Percentiles rank a stretch among this genome's conserved stretches.
Evolutionary conservation across 2,797 vertebrate species (phyloP).

Genomic region (Pogoniulus pusillus): DNA sequence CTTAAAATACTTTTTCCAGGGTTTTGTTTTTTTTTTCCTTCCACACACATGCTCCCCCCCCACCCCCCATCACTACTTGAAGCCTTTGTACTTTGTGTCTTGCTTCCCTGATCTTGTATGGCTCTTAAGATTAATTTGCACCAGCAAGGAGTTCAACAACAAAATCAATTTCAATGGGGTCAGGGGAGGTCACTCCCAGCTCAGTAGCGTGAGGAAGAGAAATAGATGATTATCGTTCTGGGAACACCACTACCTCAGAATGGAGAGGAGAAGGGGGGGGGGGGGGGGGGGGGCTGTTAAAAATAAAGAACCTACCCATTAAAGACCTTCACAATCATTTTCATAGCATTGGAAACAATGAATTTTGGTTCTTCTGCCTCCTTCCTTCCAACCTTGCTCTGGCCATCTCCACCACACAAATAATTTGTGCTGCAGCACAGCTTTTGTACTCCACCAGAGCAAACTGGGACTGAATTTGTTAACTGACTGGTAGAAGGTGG

Average conservation of each 20-base stretch:
- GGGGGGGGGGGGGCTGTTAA: not conserved
- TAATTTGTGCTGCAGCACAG: not conserved
- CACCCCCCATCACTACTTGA: constrained; percentile 51
- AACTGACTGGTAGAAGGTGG: not conserved
- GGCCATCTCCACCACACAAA: not conserved
- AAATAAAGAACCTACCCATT: not conserved
- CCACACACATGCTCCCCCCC: no score
- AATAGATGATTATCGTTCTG: constrained; percentile 87
- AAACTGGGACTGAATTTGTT: not conserved
- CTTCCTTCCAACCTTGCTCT: not conserved
- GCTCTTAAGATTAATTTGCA: constrained; percentile 88
- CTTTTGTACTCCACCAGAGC: not conserved
- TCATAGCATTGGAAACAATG: not conserved
- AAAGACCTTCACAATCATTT: constrained; percentile 38
- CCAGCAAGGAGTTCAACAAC: constrained; percentile 85
- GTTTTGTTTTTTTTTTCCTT: no score
- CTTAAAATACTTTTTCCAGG: no score
- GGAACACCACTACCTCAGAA: constrained; percentile 68
- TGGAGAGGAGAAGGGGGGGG: not conserved
- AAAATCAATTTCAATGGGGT: constrained; percentile 95
- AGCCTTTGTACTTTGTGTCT: constrained; percentile 77
- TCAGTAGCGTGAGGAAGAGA: constrained; percentile 80
- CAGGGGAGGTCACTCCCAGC: constrained; percentile 84
- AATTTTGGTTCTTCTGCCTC: not conserved
- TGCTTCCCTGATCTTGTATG: constrained; percentile 80